Conservation (phyloP, 53 echinoderm and acorn worm genomes). For the Zoroaster sp. region DNA sequence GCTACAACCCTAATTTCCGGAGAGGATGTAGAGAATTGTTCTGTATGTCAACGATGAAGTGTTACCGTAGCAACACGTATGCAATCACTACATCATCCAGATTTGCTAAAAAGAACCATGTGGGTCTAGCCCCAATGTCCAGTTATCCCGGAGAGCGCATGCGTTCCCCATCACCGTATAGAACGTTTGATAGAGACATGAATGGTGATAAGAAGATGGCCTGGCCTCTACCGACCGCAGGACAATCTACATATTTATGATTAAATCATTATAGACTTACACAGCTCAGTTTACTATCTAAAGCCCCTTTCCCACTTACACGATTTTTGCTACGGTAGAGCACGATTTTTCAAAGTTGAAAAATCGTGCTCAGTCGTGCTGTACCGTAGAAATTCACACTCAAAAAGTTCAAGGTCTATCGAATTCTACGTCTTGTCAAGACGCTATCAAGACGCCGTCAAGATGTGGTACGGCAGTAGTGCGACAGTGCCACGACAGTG, state of each 20-base stretch:
- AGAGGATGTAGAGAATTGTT: slow-evolving; percentile 94
- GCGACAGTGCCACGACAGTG: too few relatives aligned
- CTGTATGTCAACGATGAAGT: slow-evolving; percentile 86
- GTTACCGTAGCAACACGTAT: slow-evolving; percentile 92
- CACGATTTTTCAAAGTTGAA: too few relatives aligned
- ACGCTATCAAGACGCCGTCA: too few relatives aligned
- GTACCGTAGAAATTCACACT: too few relatives aligned
- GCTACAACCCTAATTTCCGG: slow-evolving; percentile 96
- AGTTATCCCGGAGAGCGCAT: slow-evolving; percentile 33
- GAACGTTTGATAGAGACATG: slow-evolving; percentile 84
- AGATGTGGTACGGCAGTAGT: too few relatives aligned
- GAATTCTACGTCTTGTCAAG: too few relatives aligned
- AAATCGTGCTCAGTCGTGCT: too few relatives aligned
- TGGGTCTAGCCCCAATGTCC: slow-evolving; percentile 61
- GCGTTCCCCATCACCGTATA: slow-evolving; percentile 71
- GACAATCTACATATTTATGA: slow-evolving; percentile 57
- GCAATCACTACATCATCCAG: slow-evolving; percentile 86
- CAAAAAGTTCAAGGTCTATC: too few relatives aligned
- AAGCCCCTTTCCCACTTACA: too few relatives aligned
- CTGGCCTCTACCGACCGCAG: slow-evolving; percentile 81
- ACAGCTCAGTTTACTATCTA: too few relatives aligned
- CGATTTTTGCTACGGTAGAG: too few relatives aligned
- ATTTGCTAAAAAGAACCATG: slow-evolving; percentile 82
- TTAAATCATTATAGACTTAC: too few relatives aligned
- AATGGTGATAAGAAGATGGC: slow-evolving; percentile 95